phyloP scores from a whole-genome alignment of 1,140 invertebrate species.

The Meloidogyne exigua region DNA sequence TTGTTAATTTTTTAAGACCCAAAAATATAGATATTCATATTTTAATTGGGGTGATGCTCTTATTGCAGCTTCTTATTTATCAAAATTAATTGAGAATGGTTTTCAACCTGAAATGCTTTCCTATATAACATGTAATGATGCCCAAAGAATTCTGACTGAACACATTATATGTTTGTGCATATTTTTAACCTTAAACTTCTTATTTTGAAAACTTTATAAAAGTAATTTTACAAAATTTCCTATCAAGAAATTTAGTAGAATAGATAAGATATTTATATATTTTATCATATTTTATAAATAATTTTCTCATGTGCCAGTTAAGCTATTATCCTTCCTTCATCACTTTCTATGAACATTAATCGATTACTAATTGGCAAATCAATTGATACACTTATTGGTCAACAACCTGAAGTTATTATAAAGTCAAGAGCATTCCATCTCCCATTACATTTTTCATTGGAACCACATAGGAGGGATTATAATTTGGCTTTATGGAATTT shows the following conservation, averaged over 20 bases:
- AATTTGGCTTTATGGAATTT: constrained; percentile 2
- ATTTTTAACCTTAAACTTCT: too few species aligned
- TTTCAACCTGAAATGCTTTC: not conserved
- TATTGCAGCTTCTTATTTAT: not conserved
- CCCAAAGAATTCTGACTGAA: not conserved
- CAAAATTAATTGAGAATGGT: not conserved
- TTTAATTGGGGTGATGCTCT: constrained; percentile 5
- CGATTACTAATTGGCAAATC: not conserved
- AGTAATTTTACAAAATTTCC: too few species aligned
- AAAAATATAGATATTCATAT: not conserved
- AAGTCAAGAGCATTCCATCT: not conserved
- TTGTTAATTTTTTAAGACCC: not conserved
- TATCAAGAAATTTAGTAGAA: too few species aligned
- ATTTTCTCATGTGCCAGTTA: too few species aligned
- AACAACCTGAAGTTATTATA: not conserved
- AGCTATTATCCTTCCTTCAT: not conserved
- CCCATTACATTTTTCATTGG: not conserved
- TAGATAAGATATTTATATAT: too few species aligned
- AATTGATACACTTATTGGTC: not conserved
- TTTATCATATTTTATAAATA: too few species aligned
- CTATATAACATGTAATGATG: not conserved
- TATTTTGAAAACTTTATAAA: too few species aligned
- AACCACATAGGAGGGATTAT: not conserved
- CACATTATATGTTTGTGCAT: not conserved
- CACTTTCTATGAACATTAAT: not conserved